Percentiles rank a stretch among this genome's conserved stretches.
Conservation (phyloP, 2,113 vertebrate species). For the Fulmarus glacialis region DNA sequence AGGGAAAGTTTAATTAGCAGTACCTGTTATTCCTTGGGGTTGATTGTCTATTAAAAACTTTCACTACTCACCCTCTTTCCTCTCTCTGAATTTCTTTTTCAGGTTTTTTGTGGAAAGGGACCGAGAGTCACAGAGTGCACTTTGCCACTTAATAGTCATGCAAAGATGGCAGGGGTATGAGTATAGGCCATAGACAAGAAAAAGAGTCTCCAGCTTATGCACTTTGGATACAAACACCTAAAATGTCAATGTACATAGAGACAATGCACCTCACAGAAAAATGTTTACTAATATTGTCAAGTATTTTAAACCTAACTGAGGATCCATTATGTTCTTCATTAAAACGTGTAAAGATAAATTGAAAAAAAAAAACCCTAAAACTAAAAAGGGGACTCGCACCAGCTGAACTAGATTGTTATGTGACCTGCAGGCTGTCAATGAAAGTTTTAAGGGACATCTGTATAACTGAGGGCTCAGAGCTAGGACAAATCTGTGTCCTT, state of each 20-base stretch:
- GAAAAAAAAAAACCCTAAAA: not conserved
- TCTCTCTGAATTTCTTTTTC: not conserved
- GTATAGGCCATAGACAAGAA: not conserved
- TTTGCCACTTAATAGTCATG: not conserved
- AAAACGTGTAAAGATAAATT: fast-evolving
- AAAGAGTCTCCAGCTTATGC: not conserved
- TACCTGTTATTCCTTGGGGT: not conserved
- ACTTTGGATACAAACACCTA: not conserved
- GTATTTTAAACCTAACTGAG: not conserved
- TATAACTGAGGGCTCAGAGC: not conserved
- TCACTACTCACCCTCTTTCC: not conserved
- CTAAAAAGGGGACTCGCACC: not conserved
- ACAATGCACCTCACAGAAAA: not conserved
- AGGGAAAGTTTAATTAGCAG: not conserved
- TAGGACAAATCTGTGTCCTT: not conserved
- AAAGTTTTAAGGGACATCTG: not conserved
- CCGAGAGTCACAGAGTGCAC: fast-evolving
- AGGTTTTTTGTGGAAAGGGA: not conserved
- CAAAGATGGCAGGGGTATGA: not conserved
- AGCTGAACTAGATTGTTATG: not conserved
- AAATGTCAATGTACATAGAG: not conserved
- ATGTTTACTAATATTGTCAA: not conserved
- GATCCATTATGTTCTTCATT: not conserved
- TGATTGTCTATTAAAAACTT: not conserved
- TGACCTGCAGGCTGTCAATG: not conserved